Evolutionary conservation across 2,113 vertebrate species (phyloP).

Genomic region (Sarotherodon lohbergeri): DNA sequence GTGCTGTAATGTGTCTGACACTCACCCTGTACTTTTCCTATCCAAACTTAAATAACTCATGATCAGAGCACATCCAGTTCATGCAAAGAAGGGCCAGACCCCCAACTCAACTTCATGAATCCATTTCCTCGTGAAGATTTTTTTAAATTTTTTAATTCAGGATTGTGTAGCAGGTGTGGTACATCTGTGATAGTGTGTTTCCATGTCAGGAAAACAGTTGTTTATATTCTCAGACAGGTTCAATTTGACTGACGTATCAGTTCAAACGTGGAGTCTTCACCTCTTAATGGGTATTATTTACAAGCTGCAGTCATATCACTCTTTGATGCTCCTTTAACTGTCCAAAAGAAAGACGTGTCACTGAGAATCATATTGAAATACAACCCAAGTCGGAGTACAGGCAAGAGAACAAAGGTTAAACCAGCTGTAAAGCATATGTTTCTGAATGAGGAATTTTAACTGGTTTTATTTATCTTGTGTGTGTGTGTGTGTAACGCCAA

Average conservation of each 20-base stretch:
- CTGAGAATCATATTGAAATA: not conserved
- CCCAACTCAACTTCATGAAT: not conserved
- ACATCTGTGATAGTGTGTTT: not conserved
- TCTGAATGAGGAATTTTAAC: not conserved
- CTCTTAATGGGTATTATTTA: not conserved
- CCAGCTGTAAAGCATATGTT: not conserved
- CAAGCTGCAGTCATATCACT: not conserved
- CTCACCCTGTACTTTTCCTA: not conserved
- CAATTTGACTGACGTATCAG: not conserved
- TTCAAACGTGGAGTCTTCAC: not conserved
- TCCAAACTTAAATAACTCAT: not conserved
- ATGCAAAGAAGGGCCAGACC: not conserved
- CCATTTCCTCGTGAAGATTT: not conserved
- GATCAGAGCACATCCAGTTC: not conserved
- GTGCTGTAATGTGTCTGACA: not conserved
- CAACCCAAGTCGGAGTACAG: not conserved
- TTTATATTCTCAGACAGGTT: not conserved
- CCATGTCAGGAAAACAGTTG: not conserved
- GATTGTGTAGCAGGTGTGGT: not conserved
- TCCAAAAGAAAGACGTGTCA: not conserved
- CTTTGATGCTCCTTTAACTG: not conserved
- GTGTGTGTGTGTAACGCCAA: rapidly evolving
- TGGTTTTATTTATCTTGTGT: not conserved
- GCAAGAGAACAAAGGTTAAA: not conserved
- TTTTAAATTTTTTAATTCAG: not conserved